Conservation (phyloP, 2,797 vertebrate species). For the Sebastes aleutianus region DNA sequence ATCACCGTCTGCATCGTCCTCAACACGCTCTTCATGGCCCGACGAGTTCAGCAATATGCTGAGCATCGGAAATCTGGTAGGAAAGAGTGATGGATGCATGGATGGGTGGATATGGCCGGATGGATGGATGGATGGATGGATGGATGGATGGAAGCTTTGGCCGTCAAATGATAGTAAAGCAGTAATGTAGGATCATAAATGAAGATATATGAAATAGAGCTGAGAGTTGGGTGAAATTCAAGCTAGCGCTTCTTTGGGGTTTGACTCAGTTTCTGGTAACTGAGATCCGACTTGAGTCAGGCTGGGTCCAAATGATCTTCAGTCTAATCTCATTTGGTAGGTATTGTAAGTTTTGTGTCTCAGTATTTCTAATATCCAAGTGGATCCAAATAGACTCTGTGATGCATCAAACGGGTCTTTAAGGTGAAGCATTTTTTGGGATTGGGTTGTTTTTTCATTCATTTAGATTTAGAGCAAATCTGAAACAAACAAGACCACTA, state of each 20-base stretch:
- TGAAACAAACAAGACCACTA: neutral
- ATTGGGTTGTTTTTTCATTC: neutral
- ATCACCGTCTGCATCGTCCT: constrained; percentile 98
- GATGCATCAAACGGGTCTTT: neutral
- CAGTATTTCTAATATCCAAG: neutral
- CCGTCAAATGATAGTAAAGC: too few relatives aligned
- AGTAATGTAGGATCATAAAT: too few relatives aligned
- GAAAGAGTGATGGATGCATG: neutral
- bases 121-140: neutral
- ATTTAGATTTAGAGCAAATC: neutral
- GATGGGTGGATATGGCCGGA: neutral
- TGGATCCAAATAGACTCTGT: neutral
- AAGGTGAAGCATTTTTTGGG: neutral
- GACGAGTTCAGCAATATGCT: neutral
- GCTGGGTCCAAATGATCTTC: neutral
- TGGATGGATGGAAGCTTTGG: neutral
- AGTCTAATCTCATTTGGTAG: neutral
- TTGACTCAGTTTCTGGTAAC: neutral
- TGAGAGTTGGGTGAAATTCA: too few relatives aligned
- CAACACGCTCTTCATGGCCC: constrained; percentile 81
- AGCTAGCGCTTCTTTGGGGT: too few relatives aligned
- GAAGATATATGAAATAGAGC: too few relatives aligned
- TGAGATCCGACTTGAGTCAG: too few relatives aligned
- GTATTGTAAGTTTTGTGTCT: neutral
- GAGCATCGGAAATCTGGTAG: neutral